phyloP scores from a whole-genome alignment of 2,113 vertebrate species.

The Accipiter cooperii region DNA sequence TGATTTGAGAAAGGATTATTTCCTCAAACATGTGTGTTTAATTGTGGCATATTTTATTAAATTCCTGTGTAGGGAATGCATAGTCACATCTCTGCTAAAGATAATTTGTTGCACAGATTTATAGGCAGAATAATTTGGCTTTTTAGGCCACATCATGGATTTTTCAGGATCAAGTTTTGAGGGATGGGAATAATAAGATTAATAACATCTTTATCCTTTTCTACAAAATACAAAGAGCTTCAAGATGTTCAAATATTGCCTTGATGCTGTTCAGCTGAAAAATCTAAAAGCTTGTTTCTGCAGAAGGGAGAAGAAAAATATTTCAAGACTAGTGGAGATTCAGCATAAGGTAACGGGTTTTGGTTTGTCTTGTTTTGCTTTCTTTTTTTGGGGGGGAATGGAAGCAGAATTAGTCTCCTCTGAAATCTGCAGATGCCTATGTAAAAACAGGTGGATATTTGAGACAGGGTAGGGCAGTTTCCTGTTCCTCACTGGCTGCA shows the following conservation, averaged over 20 bases:
- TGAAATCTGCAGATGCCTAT: not conserved
- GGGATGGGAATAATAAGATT: not conserved
- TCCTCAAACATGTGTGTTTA: not conserved
- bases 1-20: not conserved
- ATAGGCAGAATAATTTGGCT: not conserved
- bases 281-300: not conserved
- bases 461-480: not conserved
- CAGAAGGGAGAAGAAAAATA: not conserved
- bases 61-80: not conserved
- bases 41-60: not conserved
- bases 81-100: not conserved
- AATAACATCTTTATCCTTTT: not conserved
- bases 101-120: not conserved
- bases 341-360: not conserved
- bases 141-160: not conserved
- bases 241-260: not conserved
- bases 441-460: not conserved
- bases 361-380: not conserved
- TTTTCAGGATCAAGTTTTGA: not conserved
- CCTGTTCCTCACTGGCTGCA: not conserved
- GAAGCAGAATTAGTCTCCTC: not conserved
- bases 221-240: not conserved
- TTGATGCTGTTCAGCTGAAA: not conserved
- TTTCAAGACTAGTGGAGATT: not conserved
- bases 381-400: not conserved